Base-by-base conservation (phyloP, 2,888 invertebrate genomes). In the Leucoptera coffeella region DNA sequence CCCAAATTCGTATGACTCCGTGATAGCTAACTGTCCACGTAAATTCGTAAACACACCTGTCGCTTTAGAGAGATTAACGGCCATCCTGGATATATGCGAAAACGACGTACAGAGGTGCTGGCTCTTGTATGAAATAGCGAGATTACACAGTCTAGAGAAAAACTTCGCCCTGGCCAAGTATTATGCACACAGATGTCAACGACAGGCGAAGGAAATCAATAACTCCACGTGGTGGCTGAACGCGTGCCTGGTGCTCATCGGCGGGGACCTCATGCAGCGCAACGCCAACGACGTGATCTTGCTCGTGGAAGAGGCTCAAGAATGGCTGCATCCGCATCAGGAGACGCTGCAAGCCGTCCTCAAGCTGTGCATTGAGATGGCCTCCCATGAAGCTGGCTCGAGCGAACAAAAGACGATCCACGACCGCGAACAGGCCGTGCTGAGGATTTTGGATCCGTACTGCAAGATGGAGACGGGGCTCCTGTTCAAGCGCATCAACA, bases 201-300 rank as follows among this genome's bases (percentile, higher is more conserved):
- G 50, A 25, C 60, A 67, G 33, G 62, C 67, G 27, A 50, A 55
- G 27, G 58, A 60, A 30, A 33, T 65, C 14, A 44, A 47, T 12
- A 64, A 42, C 30, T 40, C 47, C 2, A 51, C 56, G 1, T 69
- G 69, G 69, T 69, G 67, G 67, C 34, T 67, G 9, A 65, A 67
- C 33, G 65, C 60, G 1, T 54, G 52, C 19, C 65, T 69, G 26
- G 58, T 55, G 2, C 32, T 67, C 4, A 60, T 69, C 56, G 64
- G 62, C 28, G 61, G 65, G 2, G 69, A 69, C 26, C 65, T 69
- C 64, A 65, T 65, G 34, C 69, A 69, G 39, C 58, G 58, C 3
- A 69, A 69, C 29, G 45, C 58, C 1, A 67, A 67, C 28, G 69
- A 69, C 32, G 64, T 69, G 4, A 52, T 60, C 7, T 50, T 59